A percentile compares a stretch with the other conserved stretches of the same genome.
These are phyloP conservation scores for Asarcornis scutulata DNA, from an alignment of 2,113 vertebrate genomes.

Conservation along the genomic window DNA sequence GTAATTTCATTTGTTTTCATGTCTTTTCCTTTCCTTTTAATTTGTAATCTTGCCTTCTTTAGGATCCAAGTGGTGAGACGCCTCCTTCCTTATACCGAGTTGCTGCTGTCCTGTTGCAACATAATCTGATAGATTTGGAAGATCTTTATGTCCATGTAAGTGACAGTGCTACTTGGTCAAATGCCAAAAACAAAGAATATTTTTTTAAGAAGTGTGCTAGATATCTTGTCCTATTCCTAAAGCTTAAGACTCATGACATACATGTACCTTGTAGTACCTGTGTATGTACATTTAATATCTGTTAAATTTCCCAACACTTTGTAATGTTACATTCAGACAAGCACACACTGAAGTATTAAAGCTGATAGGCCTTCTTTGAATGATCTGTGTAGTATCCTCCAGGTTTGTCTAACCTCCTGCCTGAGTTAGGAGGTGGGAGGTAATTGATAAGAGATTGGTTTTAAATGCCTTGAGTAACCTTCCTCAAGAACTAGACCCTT, in stretches of 20 bases:
- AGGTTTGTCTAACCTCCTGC: not conserved
- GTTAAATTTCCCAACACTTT: not conserved
- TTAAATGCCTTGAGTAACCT: not conserved
- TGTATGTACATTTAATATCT: not conserved
- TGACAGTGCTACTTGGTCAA: not conserved
- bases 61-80: slow-evolving; percentile 97
- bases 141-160: slow-evolving; percentile 98
- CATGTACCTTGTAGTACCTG: not conserved
- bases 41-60: slow-evolving; percentile 8
- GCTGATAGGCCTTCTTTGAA: not conserved
- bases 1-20: not conserved
- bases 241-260: not conserved
- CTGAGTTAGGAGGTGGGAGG: not conserved
- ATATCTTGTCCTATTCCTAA: not conserved
- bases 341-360: not conserved
- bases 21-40: not conserved
- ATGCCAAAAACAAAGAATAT: not conserved
- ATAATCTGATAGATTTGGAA: slow-evolving; percentile 95
- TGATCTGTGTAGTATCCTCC: not conserved
- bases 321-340: not conserved
- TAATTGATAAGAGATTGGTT: not conserved
- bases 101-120: slow-evolving; percentile 94
- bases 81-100: slow-evolving; percentile 96
- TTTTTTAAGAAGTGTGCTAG: not conserved
- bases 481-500: not conserved